Evolutionary conservation across 2,113 vertebrate species (phyloP).

Genomic region (Catharus minimus): DNA sequence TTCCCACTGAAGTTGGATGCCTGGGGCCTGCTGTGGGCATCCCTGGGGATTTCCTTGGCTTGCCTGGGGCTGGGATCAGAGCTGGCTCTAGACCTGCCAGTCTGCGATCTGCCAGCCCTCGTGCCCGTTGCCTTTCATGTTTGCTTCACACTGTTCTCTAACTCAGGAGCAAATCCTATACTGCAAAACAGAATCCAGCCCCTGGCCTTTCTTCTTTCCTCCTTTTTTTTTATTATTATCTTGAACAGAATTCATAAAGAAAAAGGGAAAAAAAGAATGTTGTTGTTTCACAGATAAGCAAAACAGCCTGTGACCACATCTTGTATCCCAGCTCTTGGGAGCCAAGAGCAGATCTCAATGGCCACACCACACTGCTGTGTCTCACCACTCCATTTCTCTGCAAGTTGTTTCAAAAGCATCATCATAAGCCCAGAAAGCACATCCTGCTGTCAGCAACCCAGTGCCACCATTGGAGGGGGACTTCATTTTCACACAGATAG

Average conservation of each 20-base stretch:
- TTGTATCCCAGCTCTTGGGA: not conserved
- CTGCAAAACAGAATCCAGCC: not conserved
- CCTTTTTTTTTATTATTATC: rapidly evolving
- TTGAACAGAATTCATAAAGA: not conserved
- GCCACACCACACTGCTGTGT: not conserved
- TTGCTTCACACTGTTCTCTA: not conserved
- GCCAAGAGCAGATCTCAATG: rapidly evolving
- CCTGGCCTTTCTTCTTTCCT: not conserved
- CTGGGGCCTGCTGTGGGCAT: not conserved
- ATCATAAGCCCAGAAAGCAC: not conserved
- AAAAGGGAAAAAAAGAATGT: not conserved
- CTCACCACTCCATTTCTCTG: not conserved
- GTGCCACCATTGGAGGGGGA: not conserved
- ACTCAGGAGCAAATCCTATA: not conserved
- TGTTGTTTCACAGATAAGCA: not conserved
- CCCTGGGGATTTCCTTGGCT: not conserved
- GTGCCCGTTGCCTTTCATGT: not conserved
- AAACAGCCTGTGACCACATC: not conserved
- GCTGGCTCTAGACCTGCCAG: not conserved
- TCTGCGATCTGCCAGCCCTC: rapidly evolving
- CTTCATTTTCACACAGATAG: not conserved
- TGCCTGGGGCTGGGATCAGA: not conserved
- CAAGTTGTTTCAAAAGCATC: not conserved
- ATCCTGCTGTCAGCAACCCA: not conserved
- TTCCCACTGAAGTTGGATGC: rapidly evolving